phyloP scores from a whole-genome alignment of 2,797 vertebrate genomes.

The Poliocrania exsul region DNA sequence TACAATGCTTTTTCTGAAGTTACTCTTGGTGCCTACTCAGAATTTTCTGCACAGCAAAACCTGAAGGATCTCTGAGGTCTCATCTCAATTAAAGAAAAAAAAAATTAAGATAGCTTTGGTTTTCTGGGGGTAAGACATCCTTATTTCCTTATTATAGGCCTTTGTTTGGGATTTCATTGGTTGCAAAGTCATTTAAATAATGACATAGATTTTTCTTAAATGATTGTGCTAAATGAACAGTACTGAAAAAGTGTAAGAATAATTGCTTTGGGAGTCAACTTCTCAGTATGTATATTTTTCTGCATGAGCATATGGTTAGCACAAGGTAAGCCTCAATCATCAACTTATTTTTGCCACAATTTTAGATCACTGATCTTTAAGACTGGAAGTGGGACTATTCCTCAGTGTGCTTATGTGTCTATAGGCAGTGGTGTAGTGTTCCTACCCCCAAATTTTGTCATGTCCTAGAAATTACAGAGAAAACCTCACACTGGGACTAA shows the following conservation, averaged over 20 bases:
- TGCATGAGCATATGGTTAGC: background rate
- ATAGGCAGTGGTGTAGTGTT: accelerated
- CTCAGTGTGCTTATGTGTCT: accelerated
- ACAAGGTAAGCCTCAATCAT: background rate
- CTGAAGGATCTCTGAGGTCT: background rate
- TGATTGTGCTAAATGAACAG: background rate
- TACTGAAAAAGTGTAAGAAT: background rate
- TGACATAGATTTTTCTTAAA: background rate
- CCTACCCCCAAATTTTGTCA: background rate
- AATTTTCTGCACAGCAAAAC: background rate
- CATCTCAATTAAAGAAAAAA: background rate
- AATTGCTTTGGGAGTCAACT: background rate
- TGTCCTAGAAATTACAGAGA: background rate
- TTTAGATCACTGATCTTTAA: background rate
- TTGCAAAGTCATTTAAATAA: background rate
- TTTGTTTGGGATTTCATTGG: background rate
- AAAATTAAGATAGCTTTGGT: background rate
- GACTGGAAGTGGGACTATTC: background rate
- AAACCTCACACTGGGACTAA: background rate
- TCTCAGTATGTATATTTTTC: background rate
- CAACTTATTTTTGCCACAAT: background rate
- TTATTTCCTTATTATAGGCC: background rate
- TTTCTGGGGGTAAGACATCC: background rate
- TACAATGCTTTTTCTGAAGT: background rate
- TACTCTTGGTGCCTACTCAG: background rate